phyloP scores from a whole-genome alignment of 1,140 invertebrate genomes.

The Magallana ariakensis region DNA sequence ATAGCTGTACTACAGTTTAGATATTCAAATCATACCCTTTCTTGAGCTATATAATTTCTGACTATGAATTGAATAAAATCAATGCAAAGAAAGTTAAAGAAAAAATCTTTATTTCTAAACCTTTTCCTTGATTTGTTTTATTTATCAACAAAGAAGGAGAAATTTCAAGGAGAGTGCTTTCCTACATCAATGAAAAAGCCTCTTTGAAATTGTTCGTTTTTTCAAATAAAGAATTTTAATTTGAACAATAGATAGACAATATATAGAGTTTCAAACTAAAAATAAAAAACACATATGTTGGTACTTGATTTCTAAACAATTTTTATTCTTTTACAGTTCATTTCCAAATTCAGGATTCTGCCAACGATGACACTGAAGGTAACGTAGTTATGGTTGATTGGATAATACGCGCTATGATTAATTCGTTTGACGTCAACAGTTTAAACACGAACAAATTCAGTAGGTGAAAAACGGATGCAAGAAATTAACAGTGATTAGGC shows the following conservation, averaged over 20 bases:
- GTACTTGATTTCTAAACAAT: background rate
- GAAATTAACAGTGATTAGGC: background rate
- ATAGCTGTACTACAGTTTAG: background rate
- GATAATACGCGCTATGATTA: background rate
- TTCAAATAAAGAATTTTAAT: too few species aligned
- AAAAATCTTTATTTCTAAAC: background rate
- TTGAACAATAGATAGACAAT: too few species aligned
- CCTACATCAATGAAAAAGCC: too few species aligned
- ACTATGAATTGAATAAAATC: too few species aligned
- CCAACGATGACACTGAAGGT: slow-evolving; percentile 29
- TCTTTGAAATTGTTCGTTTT: too few species aligned
- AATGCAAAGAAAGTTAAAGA: too few species aligned
- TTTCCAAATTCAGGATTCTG: background rate
- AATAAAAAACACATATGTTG: too few species aligned
- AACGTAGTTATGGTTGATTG: background rate
- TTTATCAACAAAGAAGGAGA: background rate
- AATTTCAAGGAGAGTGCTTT: too few species aligned
- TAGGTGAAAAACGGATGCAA: background rate
- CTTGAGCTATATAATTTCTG: too few species aligned
- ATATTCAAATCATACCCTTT: too few species aligned
- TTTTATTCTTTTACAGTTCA: slow-evolving; percentile 9
- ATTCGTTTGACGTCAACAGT: background rate
- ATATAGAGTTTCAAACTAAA: too few species aligned
- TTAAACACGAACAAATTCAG: background rate
- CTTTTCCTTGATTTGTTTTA: background rate